Evolutionary conservation across 2,888 invertebrate genomes (phyloP), one percentile per base, ranked within the genome.

Genomic region (Mimas tiliae): DNA sequence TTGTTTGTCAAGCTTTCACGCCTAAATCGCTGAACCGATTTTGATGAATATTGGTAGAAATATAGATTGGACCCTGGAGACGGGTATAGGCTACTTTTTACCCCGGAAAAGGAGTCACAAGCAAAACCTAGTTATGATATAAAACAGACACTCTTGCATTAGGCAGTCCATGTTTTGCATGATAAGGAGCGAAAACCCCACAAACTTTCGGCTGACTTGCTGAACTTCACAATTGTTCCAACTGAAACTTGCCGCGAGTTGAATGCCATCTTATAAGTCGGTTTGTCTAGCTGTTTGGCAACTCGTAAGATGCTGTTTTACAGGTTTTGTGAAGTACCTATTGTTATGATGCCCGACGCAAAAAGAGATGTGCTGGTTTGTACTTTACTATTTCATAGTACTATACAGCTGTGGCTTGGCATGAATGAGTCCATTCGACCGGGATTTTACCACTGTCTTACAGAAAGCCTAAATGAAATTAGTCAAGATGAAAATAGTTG

Each of bases 131-230:
- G 38, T 9, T 6, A 9, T 52, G 12, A 21, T 27, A 42, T 19
- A 58, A 58, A 38, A n/a, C 0, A 9, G 0, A 11, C n/a, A 7
- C 50, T 67, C 51, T 45, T 48, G 71, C 68, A 70, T 72, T 65
- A 67, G 42, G 53, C 63, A 64, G 51, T 75, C 68, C 66, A 68
- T 69, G 69, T 71, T 72, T 72, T 69, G 67, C 69, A 70, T 70
- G 73, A 74, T 73, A 75, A 73, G 70, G 65, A 65, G 65, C 52
- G 64, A 65, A 68, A 67, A 67, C 66, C 68, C 67, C 50, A 27
- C 63, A 48, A 68, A 68, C 45, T 64, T 19, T 66, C 65, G 27
- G 2, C 2, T 63, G 67, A 58, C 68, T 66, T 45, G 53, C 52
- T 50, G 69, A 69, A 68, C 27, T 64, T 65, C 16, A 48, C 69